Conservation (phyloP, 2,113 vertebrate species). For the Phylloscopus trochiloides region DNA sequence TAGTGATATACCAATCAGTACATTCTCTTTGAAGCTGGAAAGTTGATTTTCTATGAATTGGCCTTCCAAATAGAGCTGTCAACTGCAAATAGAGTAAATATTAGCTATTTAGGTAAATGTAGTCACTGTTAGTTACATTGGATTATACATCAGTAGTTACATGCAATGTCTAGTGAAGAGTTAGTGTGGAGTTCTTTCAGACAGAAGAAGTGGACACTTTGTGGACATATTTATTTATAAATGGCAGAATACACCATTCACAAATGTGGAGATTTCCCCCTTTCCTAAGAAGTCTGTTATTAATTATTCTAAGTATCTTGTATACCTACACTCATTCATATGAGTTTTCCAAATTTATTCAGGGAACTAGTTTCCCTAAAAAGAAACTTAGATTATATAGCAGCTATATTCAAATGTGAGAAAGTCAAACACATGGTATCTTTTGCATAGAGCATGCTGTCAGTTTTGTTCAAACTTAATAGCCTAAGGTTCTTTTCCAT, state of each 20-base stretch:
- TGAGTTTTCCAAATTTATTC: background rate
- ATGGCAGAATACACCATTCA: background rate
- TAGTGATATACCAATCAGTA: background rate
- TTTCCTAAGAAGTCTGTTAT: background rate
- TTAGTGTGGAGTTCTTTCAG: background rate
- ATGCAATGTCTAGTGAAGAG: background rate
- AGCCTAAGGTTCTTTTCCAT: background rate
- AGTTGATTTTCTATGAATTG: background rate
- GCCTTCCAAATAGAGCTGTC: accelerated
- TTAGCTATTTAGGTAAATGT: background rate
- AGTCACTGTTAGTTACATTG: background rate
- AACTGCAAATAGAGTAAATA: background rate
- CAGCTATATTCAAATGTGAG: background rate
- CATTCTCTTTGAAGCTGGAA: background rate
- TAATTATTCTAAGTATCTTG: background rate
- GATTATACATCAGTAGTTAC: background rate
- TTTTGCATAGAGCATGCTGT: background rate
- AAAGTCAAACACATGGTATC: background rate
- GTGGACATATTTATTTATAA: background rate
- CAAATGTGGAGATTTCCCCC: background rate
- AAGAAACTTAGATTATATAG: background rate
- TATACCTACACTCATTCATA: background rate
- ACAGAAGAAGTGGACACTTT: background rate
- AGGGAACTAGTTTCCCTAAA: background rate
- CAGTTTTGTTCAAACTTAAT: background rate